Base-by-base conservation (phyloP, 2,113 vertebrate genomes). In the Galeopterus variegatus region DNA sequence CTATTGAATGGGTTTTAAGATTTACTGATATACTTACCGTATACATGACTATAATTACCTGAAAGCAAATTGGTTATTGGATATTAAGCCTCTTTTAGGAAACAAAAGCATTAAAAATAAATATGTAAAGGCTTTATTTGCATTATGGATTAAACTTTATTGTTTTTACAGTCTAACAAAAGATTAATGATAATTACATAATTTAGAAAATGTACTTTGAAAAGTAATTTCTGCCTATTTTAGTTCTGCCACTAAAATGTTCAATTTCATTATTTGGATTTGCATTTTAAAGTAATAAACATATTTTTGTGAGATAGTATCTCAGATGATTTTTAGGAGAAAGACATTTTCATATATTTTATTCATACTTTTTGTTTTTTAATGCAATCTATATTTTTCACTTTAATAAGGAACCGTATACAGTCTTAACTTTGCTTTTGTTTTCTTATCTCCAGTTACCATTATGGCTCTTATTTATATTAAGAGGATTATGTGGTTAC, bases 51-150 rank as follows among this genome's bases (percentile, higher is more conserved):
- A 94, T 88, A 94, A 94, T 83, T 67, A 93, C 33, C 31, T 88
- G 48, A 77, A 88, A 83, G 26, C 33, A 93, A 91, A 48, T 69
- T 81, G 18, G 18, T 81, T 88, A 64, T 73, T 73, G 67, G 56
- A 45, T 85, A 84, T 76, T 83, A 36, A 52, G 13, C 83, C 45
- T 95, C 31, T 69, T 94, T 93, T 81, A 41, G 36, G 8, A 23
- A 82, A 91, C 24, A 95, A 88, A 90, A 52, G 2, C 48, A 72
- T 88, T 84, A 45, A 88, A 90, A 56, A 85, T 85, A 75, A 95
- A 88, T 69, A 65, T 81, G 15, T 50, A 26, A 23, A 76, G 13
- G 21, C 6, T 88, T 93, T 76, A 31, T 89, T 97, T 92, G 28
- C 48, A 64, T 94, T 96, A 65, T 45, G 28, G n/a, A 81, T 95